These are phyloP conservation scores for Epirrita christyi DNA, from an alignment of 2,888 invertebrate species.

Conservation along the genomic window DNA sequence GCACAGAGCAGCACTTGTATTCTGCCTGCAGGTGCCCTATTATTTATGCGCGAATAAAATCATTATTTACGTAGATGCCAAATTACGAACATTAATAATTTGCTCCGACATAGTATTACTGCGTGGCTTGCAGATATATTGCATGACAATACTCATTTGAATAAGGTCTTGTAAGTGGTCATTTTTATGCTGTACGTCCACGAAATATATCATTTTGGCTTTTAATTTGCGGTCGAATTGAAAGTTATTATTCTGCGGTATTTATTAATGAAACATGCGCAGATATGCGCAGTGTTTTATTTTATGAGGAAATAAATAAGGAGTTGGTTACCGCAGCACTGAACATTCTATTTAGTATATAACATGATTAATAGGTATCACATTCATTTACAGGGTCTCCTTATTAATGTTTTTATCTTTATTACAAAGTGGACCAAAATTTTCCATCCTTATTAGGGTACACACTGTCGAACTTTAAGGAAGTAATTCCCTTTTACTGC, in stretches of 20 bases:
- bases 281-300: too few species aligned
- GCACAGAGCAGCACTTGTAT: slow-evolving; percentile 48
- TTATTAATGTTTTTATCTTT: too few species aligned
- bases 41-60: slow-evolving; percentile 78
- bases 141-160: slow-evolving; percentile 43
- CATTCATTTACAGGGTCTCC: too few species aligned
- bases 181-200: slow-evolving; percentile 6
- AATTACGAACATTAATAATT: slow-evolving; percentile 71
- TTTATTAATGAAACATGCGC: neutral
- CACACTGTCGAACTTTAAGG: too few species aligned
- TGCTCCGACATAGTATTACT: slow-evolving; percentile 50
- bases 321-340: neutral
- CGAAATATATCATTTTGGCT: slow-evolving; percentile 21
- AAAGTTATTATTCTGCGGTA: slow-evolving; percentile 5
- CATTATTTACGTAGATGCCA: slow-evolving; percentile 77
- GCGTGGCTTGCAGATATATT: slow-evolving; percentile 43
- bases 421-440: too few species aligned
- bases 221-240: slow-evolving; percentile 10
- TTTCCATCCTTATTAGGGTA: too few species aligned
- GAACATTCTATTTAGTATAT: neutral
- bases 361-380: neutral
- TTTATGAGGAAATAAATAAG: neutral
- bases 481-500: too few species aligned
- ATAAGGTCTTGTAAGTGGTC: slow-evolving; percentile 31
- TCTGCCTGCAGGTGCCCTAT: slow-evolving; percentile 64